These are phyloP conservation scores for Caretta caretta DNA, from an alignment of 2,113 vertebrate species.

Conservation along the genomic window DNA sequence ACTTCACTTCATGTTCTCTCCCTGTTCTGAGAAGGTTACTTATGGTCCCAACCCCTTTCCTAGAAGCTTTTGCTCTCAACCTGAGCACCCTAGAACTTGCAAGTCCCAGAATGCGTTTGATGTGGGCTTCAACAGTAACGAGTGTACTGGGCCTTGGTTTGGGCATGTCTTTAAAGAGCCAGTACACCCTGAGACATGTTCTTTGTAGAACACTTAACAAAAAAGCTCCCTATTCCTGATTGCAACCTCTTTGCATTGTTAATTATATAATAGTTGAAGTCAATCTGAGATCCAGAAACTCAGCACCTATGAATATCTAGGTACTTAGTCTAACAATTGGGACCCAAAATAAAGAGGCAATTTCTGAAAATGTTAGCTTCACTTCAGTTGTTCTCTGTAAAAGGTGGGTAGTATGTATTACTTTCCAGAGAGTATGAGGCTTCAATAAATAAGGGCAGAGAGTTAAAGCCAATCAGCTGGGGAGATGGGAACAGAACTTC, in stretches of 20 bases:
- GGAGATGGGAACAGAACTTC: neutral
- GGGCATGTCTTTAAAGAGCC: neutral
- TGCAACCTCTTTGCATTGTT: no score
- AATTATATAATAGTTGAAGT: neutral
- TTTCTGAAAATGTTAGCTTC: neutral
- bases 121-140: neutral
- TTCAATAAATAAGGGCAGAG: neutral
- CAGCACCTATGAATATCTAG: neutral
- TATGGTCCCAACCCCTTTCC: neutral
- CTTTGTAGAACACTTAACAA: neutral
- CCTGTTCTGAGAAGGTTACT: neutral
- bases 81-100: neutral
- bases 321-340: neutral
- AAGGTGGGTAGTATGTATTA: neutral
- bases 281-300: neutral
- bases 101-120: neutral
- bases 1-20: neutral
- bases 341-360: neutral
- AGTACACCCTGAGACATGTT: neutral
- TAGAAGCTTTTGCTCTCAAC: neutral
- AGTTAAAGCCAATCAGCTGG: neutral
- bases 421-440: neutral
- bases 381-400: neutral
- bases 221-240: neutral
- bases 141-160: neutral